Percentiles rank a stretch among this genome's conserved stretches.
Conservation (phyloP, 1,140 invertebrate species). For the Cydia splendana region DNA sequence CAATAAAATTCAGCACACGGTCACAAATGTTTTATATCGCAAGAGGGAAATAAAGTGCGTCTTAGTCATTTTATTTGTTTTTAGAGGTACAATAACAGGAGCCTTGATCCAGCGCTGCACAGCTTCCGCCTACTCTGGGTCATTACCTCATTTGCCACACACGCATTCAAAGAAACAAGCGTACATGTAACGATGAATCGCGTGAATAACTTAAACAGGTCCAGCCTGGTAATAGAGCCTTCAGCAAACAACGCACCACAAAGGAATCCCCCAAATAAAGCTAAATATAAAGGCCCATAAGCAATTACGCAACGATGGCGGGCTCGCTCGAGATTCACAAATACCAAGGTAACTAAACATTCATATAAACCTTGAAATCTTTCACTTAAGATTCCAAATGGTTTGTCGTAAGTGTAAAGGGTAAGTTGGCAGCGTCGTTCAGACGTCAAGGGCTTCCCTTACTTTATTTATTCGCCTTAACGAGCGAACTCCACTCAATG, state of each 20-base stretch:
- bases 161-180: slow-evolving; percentile 13
- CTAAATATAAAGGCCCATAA: slow-evolving; percentile 53
- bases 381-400: not conserved
- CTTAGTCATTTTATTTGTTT: not conserved
- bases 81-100: not conserved
- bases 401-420: not conserved
- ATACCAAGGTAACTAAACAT: not conserved
- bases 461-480: slow-evolving; percentile 54
- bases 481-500: slow-evolving; percentile 46
- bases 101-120: not conserved
- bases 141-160: not conserved
- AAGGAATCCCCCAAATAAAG: slow-evolving; percentile 44
- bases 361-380: not conserved
- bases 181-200: slow-evolving; percentile 10
- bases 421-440: slow-evolving; percentile 34
- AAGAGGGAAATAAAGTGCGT: not conserved
- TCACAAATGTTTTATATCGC: too few species aligned
- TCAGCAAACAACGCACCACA: slow-evolving; percentile 32
- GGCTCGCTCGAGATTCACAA: slow-evolving; percentile 38
- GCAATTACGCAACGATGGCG: slow-evolving; percentile 50
- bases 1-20: too few species aligned
- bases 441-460: slow-evolving; percentile 44
- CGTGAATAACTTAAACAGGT: slow-evolving; percentile 28
- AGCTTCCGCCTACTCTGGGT: not conserved
- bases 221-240: slow-evolving; percentile 32